Evolutionary conservation across 2,888 invertebrate species (phyloP).

Genomic region (Gryllus longicercus): DNA sequence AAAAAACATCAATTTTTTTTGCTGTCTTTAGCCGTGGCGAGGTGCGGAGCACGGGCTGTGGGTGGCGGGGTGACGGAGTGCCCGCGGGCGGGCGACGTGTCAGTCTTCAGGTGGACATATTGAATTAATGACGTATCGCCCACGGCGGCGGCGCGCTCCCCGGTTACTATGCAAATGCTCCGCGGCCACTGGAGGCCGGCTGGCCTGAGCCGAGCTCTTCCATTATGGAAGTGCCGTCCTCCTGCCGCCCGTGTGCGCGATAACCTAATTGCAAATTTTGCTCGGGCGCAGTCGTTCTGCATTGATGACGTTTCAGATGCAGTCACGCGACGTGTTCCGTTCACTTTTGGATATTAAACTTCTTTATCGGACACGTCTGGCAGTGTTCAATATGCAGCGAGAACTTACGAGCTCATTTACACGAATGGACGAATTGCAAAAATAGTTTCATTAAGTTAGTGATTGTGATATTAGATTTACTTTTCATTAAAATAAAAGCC

Average conservation of each 20-base stretch:
- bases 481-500: too few relatives aligned
- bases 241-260: not conserved
- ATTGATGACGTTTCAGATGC: too few relatives aligned
- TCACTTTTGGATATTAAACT: too few relatives aligned
- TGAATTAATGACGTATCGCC: slow-evolving; percentile 2
- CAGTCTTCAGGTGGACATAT: not conserved
- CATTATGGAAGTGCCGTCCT: not conserved
- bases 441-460: too few relatives aligned
- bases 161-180: not conserved
- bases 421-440: too few relatives aligned
- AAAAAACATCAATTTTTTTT: too few relatives aligned
- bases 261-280: not conserved
- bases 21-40: too few relatives aligned
- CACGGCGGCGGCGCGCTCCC: not conserved
- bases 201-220: not conserved
- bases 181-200: not conserved
- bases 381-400: too few relatives aligned
- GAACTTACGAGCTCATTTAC: too few relatives aligned
- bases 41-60: not conserved
- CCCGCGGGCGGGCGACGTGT: not conserved
- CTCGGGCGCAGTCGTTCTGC: not conserved
- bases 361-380: too few relatives aligned
- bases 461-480: too few relatives aligned
- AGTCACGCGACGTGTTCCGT: too few relatives aligned
- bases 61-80: not conserved